These are phyloP conservation scores for Sanderia malayensis DNA, from an alignment of 30 jellyfish, hydroid and myxozoan genomes.

Conservation along the genomic window DNA sequence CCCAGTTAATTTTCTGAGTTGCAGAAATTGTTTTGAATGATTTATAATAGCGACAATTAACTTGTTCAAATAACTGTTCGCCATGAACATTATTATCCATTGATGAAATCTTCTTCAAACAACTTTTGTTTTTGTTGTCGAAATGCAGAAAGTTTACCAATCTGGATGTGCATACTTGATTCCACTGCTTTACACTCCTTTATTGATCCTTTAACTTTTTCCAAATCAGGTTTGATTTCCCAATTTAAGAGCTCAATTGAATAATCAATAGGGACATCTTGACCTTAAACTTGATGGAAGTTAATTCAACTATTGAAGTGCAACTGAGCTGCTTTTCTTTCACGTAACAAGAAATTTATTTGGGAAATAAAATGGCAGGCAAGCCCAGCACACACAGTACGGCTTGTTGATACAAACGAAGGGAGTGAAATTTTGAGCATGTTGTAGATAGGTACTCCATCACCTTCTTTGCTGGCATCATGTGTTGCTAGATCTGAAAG, in stretches of 20 bases:
- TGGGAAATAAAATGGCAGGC: constrained; percentile 5
- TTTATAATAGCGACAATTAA: no score
- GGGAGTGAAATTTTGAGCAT: background rate
- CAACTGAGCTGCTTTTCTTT: background rate
- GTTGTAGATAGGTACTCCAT: background rate
- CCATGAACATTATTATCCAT: no score
- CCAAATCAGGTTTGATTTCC: constrained; percentile 3
- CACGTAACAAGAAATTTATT: constrained; percentile 3
- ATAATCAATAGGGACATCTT: background rate
- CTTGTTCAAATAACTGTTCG: no score
- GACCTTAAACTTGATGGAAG: background rate
- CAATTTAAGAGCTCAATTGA: background rate
- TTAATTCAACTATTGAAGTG: background rate
- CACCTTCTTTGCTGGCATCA: constrained; percentile 3
- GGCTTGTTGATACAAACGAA: constrained; percentile 3
- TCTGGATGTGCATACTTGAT: background rate
- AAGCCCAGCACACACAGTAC: constrained; percentile 9
- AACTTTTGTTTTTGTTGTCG: no score
- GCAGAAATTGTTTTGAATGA: no score
- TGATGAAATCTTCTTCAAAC: no score
- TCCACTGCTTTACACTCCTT: background rate
- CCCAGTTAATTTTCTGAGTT: no score
- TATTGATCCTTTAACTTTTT: background rate
- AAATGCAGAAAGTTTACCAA: background rate
- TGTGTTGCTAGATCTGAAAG: background rate